Evolutionary conservation across 2,797 vertebrate species (phyloP).

Genomic region (Falco novaeseelandiae): DNA sequence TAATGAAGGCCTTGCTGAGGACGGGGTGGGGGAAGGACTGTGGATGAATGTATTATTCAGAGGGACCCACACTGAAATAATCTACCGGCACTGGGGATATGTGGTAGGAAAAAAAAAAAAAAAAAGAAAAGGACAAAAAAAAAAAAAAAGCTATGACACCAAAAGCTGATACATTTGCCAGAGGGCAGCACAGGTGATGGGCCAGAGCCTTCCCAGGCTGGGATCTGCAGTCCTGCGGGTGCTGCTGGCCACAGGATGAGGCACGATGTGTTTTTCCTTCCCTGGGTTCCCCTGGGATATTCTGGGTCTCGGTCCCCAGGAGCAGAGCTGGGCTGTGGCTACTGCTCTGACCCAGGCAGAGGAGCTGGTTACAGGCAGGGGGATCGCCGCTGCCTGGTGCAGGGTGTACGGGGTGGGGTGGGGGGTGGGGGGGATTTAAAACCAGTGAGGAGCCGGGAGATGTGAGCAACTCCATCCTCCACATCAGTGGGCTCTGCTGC

Average conservation of each 20-base stretch:
- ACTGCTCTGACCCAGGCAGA: background rate
- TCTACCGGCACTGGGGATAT: background rate
- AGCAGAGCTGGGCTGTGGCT: background rate
- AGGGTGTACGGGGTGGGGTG: background rate
- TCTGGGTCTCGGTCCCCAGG: fast-evolving
- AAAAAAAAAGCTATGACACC: background rate
- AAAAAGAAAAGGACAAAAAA: no score
- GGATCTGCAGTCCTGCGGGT: fast-evolving
- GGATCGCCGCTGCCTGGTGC: background rate
- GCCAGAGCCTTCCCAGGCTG: background rate
- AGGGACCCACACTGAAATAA: constrained; percentile 18
- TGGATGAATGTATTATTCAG: constrained; percentile 59
- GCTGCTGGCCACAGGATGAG: background rate
- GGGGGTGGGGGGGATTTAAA: background rate
- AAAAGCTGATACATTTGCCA: background rate
- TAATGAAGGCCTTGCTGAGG: constrained; percentile 34
- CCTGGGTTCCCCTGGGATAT: background rate
- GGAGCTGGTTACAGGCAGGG: background rate
- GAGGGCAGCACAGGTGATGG: background rate
- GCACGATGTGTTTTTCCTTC: background rate
- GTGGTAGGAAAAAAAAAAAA: background rate
- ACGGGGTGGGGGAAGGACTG: constrained; percentile 54
- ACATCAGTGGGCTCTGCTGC: background rate
- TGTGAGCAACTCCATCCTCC: fast-evolving
- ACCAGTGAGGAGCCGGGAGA: background rate